A percentile compares a stretch with the other conserved stretches of the same genome.
Conservation (phyloP, 2,888 invertebrate species). For the Actias luna region DNA sequence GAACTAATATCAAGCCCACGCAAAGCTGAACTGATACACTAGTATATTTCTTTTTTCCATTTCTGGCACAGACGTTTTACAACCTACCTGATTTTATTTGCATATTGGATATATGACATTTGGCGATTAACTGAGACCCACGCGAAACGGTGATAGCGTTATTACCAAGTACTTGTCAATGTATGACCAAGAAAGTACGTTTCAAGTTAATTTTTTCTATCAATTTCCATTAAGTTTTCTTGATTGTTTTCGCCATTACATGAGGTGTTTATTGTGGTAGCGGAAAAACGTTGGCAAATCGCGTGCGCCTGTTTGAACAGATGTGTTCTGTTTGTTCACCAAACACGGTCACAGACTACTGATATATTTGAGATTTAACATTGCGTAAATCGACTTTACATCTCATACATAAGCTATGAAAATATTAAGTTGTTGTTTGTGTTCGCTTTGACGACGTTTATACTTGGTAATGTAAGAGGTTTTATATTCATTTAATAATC, state of each 20-base stretch:
- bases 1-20: constrained; percentile 54
- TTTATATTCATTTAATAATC: neutral
- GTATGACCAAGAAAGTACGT: constrained; percentile 10
- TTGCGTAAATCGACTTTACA: constrained; percentile 52
- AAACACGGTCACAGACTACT: constrained; percentile 49
- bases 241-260: constrained; percentile 43
- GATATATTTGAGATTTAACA: constrained; percentile 43
- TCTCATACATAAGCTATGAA: constrained; percentile 18
- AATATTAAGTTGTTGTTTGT: constrained; percentile 3
- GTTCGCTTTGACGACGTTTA: neutral
- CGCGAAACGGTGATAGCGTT: constrained; percentile 38
- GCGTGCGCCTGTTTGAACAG: constrained; percentile 47
- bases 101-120: constrained; percentile 58
- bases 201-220: constrained; percentile 30
- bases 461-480: neutral
- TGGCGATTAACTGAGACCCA: constrained; percentile 51
- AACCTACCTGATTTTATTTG: constrained; percentile 57
- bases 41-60: constrained; percentile 73
- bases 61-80: constrained; percentile 76
- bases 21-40: constrained; percentile 68
- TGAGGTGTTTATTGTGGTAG: constrained; percentile 42
- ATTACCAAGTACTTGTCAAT: constrained; percentile 13
- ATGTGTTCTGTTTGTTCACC: constrained; percentile 58
- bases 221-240: constrained; percentile 34
- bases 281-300: constrained; percentile 53